Conservation (phyloP, 1,140 invertebrate species). For the Leptinotarsa lineolata region DNA sequence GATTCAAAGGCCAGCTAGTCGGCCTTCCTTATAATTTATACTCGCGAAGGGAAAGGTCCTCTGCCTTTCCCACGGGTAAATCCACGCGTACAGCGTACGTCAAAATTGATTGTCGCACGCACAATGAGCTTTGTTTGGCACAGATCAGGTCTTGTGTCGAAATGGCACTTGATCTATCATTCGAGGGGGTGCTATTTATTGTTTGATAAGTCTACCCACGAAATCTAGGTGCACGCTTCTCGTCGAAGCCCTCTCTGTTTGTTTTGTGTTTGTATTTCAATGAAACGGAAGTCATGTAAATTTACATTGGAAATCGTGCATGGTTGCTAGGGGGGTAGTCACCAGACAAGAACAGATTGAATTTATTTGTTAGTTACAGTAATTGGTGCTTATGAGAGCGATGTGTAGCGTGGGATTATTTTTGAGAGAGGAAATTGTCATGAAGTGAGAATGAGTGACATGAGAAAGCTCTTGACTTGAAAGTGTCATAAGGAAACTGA, state of each 20-base stretch:
- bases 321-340: constrained; percentile 1
- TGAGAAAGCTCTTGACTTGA: constrained; percentile 1
- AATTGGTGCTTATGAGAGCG: constrained; percentile 15
- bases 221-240: neutral
- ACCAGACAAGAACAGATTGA: constrained; percentile 15
- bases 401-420: constrained; percentile 10
- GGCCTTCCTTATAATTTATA: no score
- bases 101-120: neutral
- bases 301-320: constrained; percentile 23
- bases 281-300: constrained; percentile 21
- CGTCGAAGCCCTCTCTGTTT: neutral
- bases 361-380: constrained; percentile 17
- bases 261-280: constrained; percentile 2
- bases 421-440: constrained; percentile 13
- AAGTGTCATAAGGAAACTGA: no score
- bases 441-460: neutral
- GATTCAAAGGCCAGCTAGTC: no score
- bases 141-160: neutral
- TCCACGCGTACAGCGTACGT: constrained; percentile 1
- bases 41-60: neutral
- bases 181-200: neutral
- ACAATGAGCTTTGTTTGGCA: constrained; percentile 5
- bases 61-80: neutral
- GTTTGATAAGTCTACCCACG: neutral
- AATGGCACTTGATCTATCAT: neutral